Evolutionary conservation across 2,113 vertebrate species (phyloP).

Genomic region (Heloderma charlesbogerti): DNA sequence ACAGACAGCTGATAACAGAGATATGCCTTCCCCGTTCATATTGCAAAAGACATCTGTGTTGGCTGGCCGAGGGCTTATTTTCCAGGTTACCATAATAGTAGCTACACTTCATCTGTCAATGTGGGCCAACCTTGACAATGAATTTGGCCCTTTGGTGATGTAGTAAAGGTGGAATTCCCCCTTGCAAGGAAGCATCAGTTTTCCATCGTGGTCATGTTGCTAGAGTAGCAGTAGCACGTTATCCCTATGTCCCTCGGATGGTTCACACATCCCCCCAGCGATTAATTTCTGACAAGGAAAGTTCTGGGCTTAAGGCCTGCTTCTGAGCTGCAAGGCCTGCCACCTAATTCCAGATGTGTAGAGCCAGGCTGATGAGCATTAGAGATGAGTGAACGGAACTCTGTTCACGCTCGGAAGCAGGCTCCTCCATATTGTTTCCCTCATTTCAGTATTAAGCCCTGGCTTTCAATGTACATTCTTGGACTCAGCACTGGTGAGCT

Average conservation of each 20-base stretch:
- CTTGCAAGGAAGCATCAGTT: too few relatives aligned
- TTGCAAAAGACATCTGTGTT: background rate
- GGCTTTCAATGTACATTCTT: background rate
- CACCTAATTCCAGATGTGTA: background rate
- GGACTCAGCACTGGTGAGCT: background rate
- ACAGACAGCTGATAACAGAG: conserved; percentile 17
- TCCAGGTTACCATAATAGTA: conserved; percentile 1
- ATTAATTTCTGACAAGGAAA: background rate
- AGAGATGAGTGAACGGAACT: background rate
- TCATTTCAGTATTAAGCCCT: background rate
- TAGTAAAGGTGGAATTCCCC: background rate
- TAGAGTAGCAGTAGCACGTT: too few relatives aligned
- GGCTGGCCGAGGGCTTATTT: conserved; percentile 29
- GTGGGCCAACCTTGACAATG: background rate
- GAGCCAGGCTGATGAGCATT: background rate
- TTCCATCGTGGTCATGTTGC: background rate
- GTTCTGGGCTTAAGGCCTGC: background rate
- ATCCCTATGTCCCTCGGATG: background rate
- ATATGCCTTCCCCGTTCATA: background rate
- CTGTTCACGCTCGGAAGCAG: background rate
- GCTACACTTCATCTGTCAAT: conserved; percentile 7
- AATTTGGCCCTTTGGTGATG: background rate
- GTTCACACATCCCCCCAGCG: too few relatives aligned
- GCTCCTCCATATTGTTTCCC: background rate
- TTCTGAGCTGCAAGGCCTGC: background rate